Base-by-base conservation (phyloP, 30 jellyfish, hydroid and myxozoan genomes). In the Turritopsis dohrnii region DNA sequence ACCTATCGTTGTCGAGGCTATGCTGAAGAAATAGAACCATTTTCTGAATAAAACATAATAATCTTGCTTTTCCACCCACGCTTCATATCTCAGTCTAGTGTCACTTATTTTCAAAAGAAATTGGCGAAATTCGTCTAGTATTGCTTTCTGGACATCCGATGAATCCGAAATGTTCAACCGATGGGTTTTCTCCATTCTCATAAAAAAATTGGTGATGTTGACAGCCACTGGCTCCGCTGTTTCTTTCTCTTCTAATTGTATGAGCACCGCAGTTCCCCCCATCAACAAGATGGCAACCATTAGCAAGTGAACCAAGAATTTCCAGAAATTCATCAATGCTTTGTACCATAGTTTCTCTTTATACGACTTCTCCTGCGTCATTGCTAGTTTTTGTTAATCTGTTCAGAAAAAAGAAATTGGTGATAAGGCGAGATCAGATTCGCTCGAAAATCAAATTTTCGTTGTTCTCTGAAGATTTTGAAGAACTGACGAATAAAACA, bases 1-100 rank as follows among this genome's bases (percentile, higher is more conserved):
- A 69, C 77, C 77, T 1, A 69, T 69, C 9, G 77, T 69, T 27
- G 77, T 69, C 30, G 77, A 23, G 9, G 77, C 77, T 8, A 69
- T 69, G 19, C 30, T 69, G 9, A 21, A n/a, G 0, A 69, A 69
- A 21, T 69, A 69, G 30, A 69, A 69, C 77, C 77, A 69, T 69
- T 69, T 69, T 27, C 28, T 9, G 8, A 69, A 69, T 23, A 69
- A 27, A 69, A 69, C 28, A 27, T 69, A 69, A 69, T n/a, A 23
- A 19, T 69, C 77, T n/a, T 23, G 31, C 0, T 19, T 69, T 69
- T 69, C 30, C 31, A 23, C 19, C 22, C 21, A 60, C 21, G 19
- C 77, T 69, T 69, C 30, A 69, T n/a, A n/a, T n/a, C n/a, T n/a
- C n/a, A n/a, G 28, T 27, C 31, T 69, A 7, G 28, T 21, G 16